These are phyloP conservation scores for Suricata suricatta DNA, from an alignment of 2,113 vertebrate species.

Conservation along the genomic window DNA sequence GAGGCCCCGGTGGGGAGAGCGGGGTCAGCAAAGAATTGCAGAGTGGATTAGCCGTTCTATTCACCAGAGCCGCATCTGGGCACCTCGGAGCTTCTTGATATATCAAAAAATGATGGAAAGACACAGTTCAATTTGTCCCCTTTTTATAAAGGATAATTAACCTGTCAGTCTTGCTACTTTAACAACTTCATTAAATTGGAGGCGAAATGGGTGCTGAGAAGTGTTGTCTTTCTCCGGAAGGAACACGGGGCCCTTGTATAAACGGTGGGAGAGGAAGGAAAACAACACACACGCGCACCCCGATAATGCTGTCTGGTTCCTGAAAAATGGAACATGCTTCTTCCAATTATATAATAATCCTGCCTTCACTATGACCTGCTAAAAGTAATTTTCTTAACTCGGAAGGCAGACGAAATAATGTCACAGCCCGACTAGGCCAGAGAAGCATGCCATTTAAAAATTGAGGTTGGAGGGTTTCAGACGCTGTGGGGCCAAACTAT, in stretches of 20 bases:
- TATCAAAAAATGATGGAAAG: conserved; percentile 97
- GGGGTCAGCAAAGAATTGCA: conserved; percentile 86
- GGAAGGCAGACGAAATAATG: conserved; percentile 74
- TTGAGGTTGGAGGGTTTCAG: conserved; percentile 68
- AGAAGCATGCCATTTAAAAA: conserved; percentile 70
- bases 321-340: conserved; percentile 81
- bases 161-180: conserved; percentile 96
- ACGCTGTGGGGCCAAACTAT: conserved; percentile 48
- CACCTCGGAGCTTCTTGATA: conserved; percentile 90
- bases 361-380: conserved; percentile 63
- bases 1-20: conserved; percentile 86
- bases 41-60: conserved; percentile 91
- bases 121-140: conserved; percentile 99
- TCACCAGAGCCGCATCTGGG: conserved; percentile 89
- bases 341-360: conserved; percentile 85
- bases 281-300: neutral
- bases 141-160: conserved; percentile 99
- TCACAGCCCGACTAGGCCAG: conserved; percentile 49
- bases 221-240: conserved; percentile 81
- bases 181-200: conserved; percentile 98
- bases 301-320: conserved; percentile 60
- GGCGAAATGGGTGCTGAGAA: conserved; percentile 85
- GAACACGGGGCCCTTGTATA: conserved; percentile 77
- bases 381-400: conserved; percentile 80
- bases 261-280: conserved; percentile 51